Evolutionary conservation across 2,888 invertebrate species (phyloP).

Genomic region (Drosophila demipolita): DNA sequence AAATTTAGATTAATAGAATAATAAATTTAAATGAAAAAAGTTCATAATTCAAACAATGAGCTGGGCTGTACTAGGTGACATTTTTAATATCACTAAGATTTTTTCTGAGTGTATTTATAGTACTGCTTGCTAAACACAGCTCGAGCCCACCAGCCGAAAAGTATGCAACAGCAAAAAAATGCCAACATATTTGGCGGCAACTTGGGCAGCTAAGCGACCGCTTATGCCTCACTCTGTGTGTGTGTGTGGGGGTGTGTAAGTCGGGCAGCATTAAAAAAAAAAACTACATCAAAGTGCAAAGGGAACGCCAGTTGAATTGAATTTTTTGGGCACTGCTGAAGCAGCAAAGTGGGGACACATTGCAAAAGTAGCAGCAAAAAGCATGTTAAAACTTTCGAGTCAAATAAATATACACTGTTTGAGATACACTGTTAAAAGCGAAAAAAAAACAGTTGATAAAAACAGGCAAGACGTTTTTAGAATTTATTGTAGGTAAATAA

Average conservation of each 20-base stretch:
- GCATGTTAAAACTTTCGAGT: not conserved
- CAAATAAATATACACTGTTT: not conserved
- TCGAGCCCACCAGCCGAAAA: slow-evolving; percentile 51
- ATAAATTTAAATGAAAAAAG: no score
- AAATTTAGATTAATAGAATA: not conserved
- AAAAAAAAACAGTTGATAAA: not conserved
- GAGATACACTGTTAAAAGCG: not conserved
- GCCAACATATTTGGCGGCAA: slow-evolving; percentile 68
- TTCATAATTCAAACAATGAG: not conserved
- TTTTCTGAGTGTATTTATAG: not conserved
- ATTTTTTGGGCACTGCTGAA: slow-evolving; percentile 71
- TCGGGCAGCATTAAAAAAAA: slow-evolving; percentile 39
- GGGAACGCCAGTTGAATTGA: slow-evolving; percentile 68
- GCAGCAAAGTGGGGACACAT: slow-evolving; percentile 58
- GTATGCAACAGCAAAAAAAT: slow-evolving; percentile 69
- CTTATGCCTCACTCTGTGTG: not conserved
- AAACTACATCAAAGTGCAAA: slow-evolving; percentile 65
- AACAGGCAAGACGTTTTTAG: not conserved
- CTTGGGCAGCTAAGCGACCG: slow-evolving; percentile 34
- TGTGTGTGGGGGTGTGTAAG: slow-evolving; percentile 17
- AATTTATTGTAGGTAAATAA: no score
- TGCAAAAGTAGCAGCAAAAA: slow-evolving; percentile 22
- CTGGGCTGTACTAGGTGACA: not conserved
- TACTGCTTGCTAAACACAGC: slow-evolving; percentile 2
- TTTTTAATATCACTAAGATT: not conserved